Conservation (phyloP, 2,113 vertebrate genomes). For the Callithrix jacchus region DNA sequence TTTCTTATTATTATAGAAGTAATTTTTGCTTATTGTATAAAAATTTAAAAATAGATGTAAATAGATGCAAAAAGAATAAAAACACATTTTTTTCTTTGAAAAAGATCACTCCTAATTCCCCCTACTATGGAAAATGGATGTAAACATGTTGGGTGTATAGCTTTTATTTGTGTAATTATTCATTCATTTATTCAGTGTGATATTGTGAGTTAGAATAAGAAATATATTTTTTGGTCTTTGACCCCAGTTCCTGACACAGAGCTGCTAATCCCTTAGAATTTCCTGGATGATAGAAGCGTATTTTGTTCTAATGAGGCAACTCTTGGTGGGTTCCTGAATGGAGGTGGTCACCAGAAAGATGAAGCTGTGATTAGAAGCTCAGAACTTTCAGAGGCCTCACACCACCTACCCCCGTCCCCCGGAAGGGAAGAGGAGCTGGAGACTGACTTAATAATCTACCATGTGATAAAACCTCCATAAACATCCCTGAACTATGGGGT, state of each 20-base stretch:
- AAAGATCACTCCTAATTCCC: not conserved
- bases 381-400: not conserved
- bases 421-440: not conserved
- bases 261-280: not conserved
- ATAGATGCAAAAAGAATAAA: not conserved
- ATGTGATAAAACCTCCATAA: not conserved
- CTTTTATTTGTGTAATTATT: not conserved
- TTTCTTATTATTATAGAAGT: not conserved
- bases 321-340: not conserved
- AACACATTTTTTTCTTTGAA: not conserved
- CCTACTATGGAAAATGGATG: not conserved
- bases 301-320: not conserved
- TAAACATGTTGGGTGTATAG: not conserved
- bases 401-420: not conserved
- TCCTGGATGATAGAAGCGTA: not conserved
- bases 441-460: not conserved
- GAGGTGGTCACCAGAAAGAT: not conserved
- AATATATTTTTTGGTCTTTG: not conserved
- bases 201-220: not conserved
- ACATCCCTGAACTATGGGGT: not conserved
- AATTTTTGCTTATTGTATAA: not conserved
- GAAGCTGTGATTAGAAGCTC: not conserved
- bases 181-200: not conserved
- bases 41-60: not conserved
- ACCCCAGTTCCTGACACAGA: not conserved